Evolutionary conservation across 2,888 invertebrate species (phyloP).

Genomic region (Dendrolimus houi): DNA sequence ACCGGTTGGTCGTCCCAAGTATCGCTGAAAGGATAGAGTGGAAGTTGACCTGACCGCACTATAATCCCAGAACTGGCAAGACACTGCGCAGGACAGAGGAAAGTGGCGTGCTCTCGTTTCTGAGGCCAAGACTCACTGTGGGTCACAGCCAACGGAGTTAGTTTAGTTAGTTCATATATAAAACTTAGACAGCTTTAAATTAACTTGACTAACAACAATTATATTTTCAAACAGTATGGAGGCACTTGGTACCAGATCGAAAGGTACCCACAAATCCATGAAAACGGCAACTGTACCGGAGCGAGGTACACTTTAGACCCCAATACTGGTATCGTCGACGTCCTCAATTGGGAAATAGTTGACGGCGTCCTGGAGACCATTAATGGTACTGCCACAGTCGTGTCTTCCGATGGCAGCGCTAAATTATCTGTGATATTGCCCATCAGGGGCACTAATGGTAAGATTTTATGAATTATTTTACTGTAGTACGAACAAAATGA

Average conservation of each 20-base stretch:
- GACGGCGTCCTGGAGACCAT: slow-evolving; percentile 33
- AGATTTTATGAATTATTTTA: slow-evolving; percentile 8
- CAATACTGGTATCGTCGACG: slow-evolving; percentile 27
- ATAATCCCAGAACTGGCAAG: too few relatives aligned
- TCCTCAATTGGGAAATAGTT: slow-evolving; percentile 52
- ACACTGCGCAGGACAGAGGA: too few relatives aligned
- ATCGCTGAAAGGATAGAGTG: too few relatives aligned
- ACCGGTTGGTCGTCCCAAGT: too few relatives aligned
- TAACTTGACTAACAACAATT: background rate
- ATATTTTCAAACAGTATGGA: slow-evolving; percentile 36
- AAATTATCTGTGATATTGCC: slow-evolving; percentile 37
- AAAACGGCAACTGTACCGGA: slow-evolving; percentile 41
- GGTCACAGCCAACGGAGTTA: too few relatives aligned
- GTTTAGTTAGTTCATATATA: too few relatives aligned
- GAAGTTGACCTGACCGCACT: too few relatives aligned
- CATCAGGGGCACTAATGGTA: slow-evolving; percentile 30
- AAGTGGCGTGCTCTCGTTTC: too few relatives aligned
- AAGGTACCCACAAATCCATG: slow-evolving; percentile 41
- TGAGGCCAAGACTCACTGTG: too few relatives aligned
- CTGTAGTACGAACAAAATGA: too few relatives aligned
- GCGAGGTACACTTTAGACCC: slow-evolving; percentile 34
- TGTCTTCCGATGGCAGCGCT: slow-evolving; percentile 35
- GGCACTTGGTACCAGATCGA: slow-evolving; percentile 60
- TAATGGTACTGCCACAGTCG: slow-evolving; percentile 38
- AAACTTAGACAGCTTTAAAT: too few relatives aligned